Percentiles rank a stretch among this genome's conserved stretches.
phyloP scores from a whole-genome alignment of 2,113 vertebrate genomes.

The Dicrurus megarhynchus region DNA sequence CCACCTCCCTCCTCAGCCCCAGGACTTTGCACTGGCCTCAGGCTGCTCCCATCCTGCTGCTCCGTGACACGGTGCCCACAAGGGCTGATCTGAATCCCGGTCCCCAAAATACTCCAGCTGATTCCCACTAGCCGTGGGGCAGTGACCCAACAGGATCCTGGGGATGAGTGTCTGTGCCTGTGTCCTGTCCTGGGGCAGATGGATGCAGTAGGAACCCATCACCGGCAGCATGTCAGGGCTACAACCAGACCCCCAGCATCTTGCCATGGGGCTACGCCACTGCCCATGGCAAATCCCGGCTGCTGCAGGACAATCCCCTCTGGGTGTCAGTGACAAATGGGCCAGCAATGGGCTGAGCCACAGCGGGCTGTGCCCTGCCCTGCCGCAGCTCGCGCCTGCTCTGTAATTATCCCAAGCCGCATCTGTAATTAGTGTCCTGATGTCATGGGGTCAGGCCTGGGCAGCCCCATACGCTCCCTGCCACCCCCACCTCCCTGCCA shows the following conservation, averaged over 20 bases:
- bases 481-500: conserved; percentile 12
- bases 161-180: rapidly evolving
- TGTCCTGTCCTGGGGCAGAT: rapidly evolving
- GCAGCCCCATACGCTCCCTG: neutral
- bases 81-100: neutral
- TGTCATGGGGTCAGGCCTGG: conserved; percentile 34
- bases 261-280: neutral
- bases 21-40: neutral
- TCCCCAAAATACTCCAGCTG: neutral
- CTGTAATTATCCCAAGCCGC: conserved; percentile 34
- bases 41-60: neutral
- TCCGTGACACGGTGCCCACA: rapidly evolving
- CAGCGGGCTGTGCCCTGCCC: neutral
- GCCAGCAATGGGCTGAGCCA: neutral
- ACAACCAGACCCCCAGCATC: neutral
- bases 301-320: neutral
- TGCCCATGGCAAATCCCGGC: rapidly evolving
- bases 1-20: neutral
- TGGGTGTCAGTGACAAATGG: conserved; percentile 4
- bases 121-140: neutral
- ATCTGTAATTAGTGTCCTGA: conserved; percentile 53
- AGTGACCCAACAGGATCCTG: neutral
- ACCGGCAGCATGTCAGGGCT: rapidly evolving
- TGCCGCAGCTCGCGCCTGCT: neutral
- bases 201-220: neutral